These are phyloP conservation scores for Drosophila athabasca DNA, from an alignment of 1,140 invertebrate species.

Conservation along the genomic window DNA sequence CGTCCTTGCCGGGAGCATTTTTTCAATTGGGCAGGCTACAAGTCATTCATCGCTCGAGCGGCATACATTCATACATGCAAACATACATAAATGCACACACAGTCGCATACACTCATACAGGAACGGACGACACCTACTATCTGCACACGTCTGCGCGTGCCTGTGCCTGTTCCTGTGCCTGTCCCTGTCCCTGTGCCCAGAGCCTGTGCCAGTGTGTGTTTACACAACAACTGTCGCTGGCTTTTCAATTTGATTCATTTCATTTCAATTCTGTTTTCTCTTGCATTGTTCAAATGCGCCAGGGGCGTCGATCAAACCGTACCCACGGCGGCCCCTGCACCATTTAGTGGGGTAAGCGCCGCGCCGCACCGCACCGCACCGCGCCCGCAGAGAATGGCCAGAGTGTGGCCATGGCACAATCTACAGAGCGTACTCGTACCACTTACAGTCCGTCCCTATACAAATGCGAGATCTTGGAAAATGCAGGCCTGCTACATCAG, in stretches of 20 bases:
- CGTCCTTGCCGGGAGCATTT: constrained; percentile 15
- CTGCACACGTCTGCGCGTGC: neutral
- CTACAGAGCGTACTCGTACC: neutral
- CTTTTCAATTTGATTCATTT: constrained; percentile 78
- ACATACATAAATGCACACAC: neutral
- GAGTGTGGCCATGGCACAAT: no score
- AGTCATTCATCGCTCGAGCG: constrained; percentile 64
- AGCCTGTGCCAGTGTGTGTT: constrained; percentile 26
- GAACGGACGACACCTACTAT: constrained; percentile 9
- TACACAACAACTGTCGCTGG: constrained; percentile 60
- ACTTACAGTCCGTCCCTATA: no score
- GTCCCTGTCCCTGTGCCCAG: neutral
- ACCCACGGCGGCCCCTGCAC: constrained; percentile 8
- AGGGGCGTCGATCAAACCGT: constrained; percentile 25
- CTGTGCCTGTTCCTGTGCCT: neutral
- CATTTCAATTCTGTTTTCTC: constrained; percentile 57
- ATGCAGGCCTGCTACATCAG: no score
- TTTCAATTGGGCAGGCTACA: constrained; percentile 55
- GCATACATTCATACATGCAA: constrained; percentile 51
- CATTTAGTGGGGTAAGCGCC: constrained; percentile 24
- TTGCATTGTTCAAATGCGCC: constrained; percentile 45
- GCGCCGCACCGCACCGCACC: neutral
- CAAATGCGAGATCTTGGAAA: no score
- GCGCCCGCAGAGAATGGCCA: no score
- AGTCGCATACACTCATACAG: neutral